These are phyloP conservation scores for Chloropsis hardwickii DNA, from an alignment of 2,113 vertebrate species.

Conservation along the genomic window DNA sequence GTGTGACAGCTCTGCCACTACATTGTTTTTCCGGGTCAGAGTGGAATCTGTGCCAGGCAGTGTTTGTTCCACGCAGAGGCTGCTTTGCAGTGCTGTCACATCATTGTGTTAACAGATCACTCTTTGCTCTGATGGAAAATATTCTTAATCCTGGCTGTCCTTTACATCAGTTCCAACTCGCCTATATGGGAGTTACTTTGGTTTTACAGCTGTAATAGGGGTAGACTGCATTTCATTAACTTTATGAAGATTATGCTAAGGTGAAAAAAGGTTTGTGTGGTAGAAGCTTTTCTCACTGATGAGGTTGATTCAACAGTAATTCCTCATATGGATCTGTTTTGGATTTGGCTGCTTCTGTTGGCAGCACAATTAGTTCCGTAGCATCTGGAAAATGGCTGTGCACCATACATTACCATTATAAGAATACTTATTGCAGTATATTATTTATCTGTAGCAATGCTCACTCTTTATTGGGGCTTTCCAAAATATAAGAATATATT, in stretches of 20 bases:
- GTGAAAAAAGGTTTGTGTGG: not conserved
- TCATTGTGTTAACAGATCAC: not conserved
- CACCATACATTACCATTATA: not conserved
- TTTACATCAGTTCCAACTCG: not conserved
- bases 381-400: slow-evolving; percentile 36
- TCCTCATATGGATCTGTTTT: slow-evolving; percentile 22
- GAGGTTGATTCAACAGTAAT: slow-evolving; percentile 35
- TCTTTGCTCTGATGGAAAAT: not conserved
- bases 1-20: not conserved
- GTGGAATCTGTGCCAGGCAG: not conserved
- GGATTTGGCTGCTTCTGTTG: slow-evolving; percentile 38
- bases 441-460: slow-evolving; percentile 5
- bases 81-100: not conserved
- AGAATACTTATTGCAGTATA: not conserved
- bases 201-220: not conserved
- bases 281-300: not conserved
- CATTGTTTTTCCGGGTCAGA: not conserved
- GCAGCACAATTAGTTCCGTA: slow-evolving; percentile 47
- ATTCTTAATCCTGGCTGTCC: not conserved
- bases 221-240: not conserved
- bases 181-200: not conserved
- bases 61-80: rapidly evolving
- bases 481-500: not conserved
- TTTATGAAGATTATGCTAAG: not conserved
- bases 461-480: not conserved